Base-by-base conservation (phyloP, 2,113 vertebrate species). In the Neotragus moschatus region DNA sequence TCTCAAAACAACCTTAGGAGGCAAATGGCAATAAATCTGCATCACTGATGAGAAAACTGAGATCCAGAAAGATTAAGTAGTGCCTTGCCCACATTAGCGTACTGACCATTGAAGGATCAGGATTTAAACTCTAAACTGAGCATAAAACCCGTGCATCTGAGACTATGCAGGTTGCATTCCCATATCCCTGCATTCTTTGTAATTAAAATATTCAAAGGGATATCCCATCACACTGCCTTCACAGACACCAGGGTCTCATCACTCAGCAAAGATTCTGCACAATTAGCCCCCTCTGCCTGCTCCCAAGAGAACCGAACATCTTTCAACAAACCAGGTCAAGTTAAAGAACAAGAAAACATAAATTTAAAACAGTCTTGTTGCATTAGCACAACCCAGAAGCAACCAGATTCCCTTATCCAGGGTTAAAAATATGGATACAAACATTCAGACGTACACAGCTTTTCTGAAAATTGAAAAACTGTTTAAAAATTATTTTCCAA, bases 301-400 rank as follows among this genome's bases (percentile, higher is more conserved):
- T 92, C 30, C 89, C 58, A 56, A 89, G 95, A 97, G 30, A 28
- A 84, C 25, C 19, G 61, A 87, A 19, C 43, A 87, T 89, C 93
- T 97, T 96, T 97, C 96, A 97, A 87, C 70, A 97, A 98, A 97
- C 53, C 84, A 93, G 53, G 85, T 96, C 91, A 85, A 84, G 51
- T 96, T 84, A 98, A 92, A 94, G 95, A 43, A 92, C 93, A 43
- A 66, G 53, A 96, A 94, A 98, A 90, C 56, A 90, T n/a, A 94
- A 96, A 77, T 97, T 95, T 79, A 93, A 91, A 97, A 97, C 51
- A 93, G 47, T 89, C 61, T 79, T 89, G 25, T 58, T 91, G 53
- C 36, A 84, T 87, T 36, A 92, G 75, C 85, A 95, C 53, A 96
- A 87, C 13, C 45, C 51, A 92, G 56, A 96, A 95, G 82, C 55